A percentile compares a stretch with the other conserved stretches of the same genome.
Evolutionary conservation across 2,113 vertebrate genomes (phyloP).

Genomic region (Xiphias gladius): DNA sequence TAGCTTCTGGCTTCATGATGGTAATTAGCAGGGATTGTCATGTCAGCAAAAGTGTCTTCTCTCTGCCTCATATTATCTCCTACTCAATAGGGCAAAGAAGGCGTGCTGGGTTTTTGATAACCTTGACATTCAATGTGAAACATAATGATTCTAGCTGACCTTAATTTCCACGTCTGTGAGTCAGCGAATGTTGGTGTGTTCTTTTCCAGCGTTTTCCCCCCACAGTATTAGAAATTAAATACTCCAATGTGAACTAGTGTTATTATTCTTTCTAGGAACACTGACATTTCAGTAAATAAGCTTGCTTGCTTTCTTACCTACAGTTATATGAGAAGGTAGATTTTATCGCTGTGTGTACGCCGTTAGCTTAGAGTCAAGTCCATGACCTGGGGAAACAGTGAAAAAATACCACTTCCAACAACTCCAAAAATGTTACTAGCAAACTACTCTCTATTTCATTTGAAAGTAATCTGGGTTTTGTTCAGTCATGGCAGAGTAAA

Average conservation of each 20-base stretch:
- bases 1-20: slow-evolving; percentile 14
- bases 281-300: not conserved
- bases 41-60: slow-evolving; percentile 27
- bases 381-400: too few species aligned
- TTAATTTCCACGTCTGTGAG: slow-evolving; percentile 17
- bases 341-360: not conserved
- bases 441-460: too few species aligned
- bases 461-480: too few species aligned
- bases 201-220: not conserved
- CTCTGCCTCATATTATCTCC: slow-evolving; percentile 35
- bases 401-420: too few species aligned
- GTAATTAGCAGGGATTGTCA: slow-evolving; percentile 53
- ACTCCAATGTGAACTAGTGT: not conserved
- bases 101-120: slow-evolving; percentile 19
- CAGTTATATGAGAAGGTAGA: not conserved
- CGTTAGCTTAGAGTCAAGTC: too few species aligned
- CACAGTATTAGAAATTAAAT: not conserved
- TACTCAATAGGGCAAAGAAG: slow-evolving; percentile 12
- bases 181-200: not conserved
- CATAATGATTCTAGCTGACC: slow-evolving; percentile 19
- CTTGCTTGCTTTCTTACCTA: not conserved
- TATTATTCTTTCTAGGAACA: not conserved
- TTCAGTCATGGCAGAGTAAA: too few species aligned
- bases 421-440: too few species aligned
- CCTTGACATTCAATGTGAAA: slow-evolving; percentile 14